These are phyloP conservation scores for Idaea dimidiata DNA, from an alignment of 2,888 invertebrate species.

Conservation along the genomic window DNA sequence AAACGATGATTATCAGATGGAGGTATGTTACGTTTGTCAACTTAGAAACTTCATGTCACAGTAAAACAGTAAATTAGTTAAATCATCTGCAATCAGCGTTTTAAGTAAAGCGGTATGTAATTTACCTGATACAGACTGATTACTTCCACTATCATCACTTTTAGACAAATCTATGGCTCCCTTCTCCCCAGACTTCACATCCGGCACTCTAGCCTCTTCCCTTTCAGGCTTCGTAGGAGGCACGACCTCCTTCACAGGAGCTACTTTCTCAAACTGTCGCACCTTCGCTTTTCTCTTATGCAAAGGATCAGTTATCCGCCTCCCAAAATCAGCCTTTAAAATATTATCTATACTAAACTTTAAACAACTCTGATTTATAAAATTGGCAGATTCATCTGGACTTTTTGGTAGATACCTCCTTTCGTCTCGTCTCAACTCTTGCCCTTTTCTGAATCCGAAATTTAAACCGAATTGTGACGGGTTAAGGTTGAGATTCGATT, in stretches of 20 bases:
- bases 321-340: constrained; percentile 91
- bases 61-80: too few species aligned
- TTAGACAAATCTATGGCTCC: constrained; percentile 72
- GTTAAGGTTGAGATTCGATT: constrained; percentile 49
- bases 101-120: neutral
- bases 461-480: constrained; percentile 57
- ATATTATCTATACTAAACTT: constrained; percentile 94
- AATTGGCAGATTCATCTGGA: constrained; percentile 62
- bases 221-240: constrained; percentile 51
- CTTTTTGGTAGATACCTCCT: constrained; percentile 60
- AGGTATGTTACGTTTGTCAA: too few species aligned
- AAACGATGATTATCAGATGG: neutral
- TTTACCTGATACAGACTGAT: constrained; percentile 72
- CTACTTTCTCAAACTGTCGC: constrained; percentile 52
- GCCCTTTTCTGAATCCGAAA: constrained; percentile 52
- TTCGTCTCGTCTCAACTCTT: constrained; percentile 57
- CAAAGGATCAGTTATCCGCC: constrained; percentile 85
- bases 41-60: too few species aligned
- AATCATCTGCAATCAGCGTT: too few species aligned
- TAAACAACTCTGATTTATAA: constrained; percentile 78
- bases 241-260: constrained; percentile 54
- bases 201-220: constrained; percentile 66
- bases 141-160: constrained; percentile 68
- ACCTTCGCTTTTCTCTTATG: constrained; percentile 79
- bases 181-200: constrained; percentile 63